Conservation (phyloP, 2,113 vertebrate species). For the Nestor notabilis region DNA sequence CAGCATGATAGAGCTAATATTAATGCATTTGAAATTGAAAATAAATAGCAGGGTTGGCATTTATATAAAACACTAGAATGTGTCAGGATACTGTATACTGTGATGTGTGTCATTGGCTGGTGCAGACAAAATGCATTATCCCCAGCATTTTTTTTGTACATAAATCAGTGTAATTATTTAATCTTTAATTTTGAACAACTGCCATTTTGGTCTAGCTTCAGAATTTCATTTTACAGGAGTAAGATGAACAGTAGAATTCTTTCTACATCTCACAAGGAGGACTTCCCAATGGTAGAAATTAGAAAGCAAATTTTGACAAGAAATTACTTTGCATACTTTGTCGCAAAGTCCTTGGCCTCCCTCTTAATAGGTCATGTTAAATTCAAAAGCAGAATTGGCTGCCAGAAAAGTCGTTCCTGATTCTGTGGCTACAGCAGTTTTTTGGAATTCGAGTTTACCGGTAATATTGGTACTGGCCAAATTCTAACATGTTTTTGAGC, state of each 20-base stretch:
- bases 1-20: constrained; percentile 31
- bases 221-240: neutral
- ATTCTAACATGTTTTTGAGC: neutral
- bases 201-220: neutral
- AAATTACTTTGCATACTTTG: constrained; percentile 3
- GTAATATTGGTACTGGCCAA: neutral
- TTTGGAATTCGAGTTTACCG: neutral
- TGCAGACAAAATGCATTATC: neutral
- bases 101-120: neutral
- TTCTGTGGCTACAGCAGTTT: neutral
- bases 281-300: constrained; percentile 36
- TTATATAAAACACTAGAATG: neutral
- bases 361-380: neutral
- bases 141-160: neutral
- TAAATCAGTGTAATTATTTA: constrained; percentile 37
- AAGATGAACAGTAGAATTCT: neutral
- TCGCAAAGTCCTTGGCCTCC: neutral
- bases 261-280: neutral
- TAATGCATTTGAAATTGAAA: constrained; percentile 46
- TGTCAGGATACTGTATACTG: neutral
- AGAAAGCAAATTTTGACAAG: constrained; percentile 24
- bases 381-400: neutral
- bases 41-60: neutral
- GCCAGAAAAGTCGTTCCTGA: neutral
- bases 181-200: constrained; percentile 17